phyloP scores from a whole-genome alignment of 2,797 vertebrate genomes.

The Sebastes vulpes region DNA sequence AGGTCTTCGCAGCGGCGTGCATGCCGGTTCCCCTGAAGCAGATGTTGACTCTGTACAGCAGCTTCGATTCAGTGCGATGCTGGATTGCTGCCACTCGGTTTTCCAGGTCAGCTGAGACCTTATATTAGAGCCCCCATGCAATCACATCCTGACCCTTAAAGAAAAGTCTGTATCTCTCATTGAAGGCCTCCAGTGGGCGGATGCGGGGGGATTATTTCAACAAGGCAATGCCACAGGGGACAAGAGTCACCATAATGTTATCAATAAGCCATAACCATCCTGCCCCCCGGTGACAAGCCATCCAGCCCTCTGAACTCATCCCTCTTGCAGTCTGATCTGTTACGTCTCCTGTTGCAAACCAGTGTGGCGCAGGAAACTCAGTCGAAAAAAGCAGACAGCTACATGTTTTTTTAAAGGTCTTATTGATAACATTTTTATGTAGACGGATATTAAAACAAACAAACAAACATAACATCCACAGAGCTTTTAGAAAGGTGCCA shows the following conservation, averaged over 20 bases:
- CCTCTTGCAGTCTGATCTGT: conserved; percentile 23
- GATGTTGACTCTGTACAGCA: conserved; percentile 43
- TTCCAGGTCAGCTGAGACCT: conserved; percentile 49
- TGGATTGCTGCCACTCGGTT: conserved; percentile 43
- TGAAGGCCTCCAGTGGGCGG: conserved; percentile 19
- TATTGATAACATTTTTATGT: neutral
- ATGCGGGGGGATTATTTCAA: conserved; percentile 47
- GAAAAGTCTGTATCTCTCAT: conserved; percentile 10
- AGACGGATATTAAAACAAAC: neutral
- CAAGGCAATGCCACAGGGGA: conserved; percentile 38
- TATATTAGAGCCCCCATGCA: conserved; percentile 3
- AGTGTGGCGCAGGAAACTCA: neutral
- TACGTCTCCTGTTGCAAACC: conserved; percentile 12
- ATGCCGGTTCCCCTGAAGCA: conserved; percentile 35
- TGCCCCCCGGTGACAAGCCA: conserved; percentile 43
- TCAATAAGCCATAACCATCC: conserved; percentile 54
- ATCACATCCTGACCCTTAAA: conserved; percentile 23
- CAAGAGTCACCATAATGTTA: conserved; percentile 54
- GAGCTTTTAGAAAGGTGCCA: too few species aligned
- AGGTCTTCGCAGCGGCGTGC: conserved; percentile 22
- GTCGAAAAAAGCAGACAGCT: neutral
- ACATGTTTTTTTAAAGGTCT: neutral
- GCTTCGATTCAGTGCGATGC: conserved; percentile 17
- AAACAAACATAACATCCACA: too few species aligned
- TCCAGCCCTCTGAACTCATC: conserved; percentile 46